Evolutionary conservation across 2,888 invertebrate genomes (phyloP).

Genomic region (Lomographa bimaculata): DNA sequence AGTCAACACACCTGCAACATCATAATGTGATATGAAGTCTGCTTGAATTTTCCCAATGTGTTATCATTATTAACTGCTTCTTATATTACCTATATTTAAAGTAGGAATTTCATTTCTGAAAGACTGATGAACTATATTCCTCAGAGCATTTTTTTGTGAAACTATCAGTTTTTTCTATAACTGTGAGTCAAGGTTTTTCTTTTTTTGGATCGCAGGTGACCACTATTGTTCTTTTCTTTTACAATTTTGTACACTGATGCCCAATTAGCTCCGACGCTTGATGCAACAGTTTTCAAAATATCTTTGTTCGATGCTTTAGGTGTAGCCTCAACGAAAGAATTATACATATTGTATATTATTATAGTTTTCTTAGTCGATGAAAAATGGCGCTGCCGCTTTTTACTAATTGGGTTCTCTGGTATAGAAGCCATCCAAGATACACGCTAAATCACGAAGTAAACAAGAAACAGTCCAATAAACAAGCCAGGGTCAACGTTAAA

Average conservation of each 20-base stretch:
- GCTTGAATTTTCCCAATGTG: slow-evolving; percentile 1
- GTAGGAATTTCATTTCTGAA: slow-evolving; percentile 6
- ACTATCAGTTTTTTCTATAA: slow-evolving; percentile 3
- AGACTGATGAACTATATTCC: slow-evolving; percentile 1
- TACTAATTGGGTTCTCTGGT: too few relatives aligned
- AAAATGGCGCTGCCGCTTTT: too few relatives aligned
- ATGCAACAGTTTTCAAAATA: background rate
- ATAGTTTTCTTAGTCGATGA: too few relatives aligned
- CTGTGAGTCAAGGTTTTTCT: slow-evolving; percentile 3
- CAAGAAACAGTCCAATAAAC: too few relatives aligned
- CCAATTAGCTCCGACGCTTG: background rate
- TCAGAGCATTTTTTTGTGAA: slow-evolving; percentile 3
- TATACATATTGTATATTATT: too few relatives aligned
- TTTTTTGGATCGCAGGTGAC: slow-evolving; percentile 1
- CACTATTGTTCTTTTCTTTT: background rate
- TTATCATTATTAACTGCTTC: slow-evolving; percentile 1
- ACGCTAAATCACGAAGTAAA: too few relatives aligned
- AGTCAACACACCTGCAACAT: too few relatives aligned
- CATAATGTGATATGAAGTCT: background rate
- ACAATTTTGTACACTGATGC: slow-evolving; percentile 2
- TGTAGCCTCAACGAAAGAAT: too few relatives aligned
- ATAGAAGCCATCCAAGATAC: too few relatives aligned
- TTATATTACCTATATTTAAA: background rate
- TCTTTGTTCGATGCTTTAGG: too few relatives aligned
- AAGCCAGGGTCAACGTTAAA: too few relatives aligned